phyloP scores from a whole-genome alignment of 1,140 invertebrate species.

The Ceratoteleas bidentatus region DNA sequence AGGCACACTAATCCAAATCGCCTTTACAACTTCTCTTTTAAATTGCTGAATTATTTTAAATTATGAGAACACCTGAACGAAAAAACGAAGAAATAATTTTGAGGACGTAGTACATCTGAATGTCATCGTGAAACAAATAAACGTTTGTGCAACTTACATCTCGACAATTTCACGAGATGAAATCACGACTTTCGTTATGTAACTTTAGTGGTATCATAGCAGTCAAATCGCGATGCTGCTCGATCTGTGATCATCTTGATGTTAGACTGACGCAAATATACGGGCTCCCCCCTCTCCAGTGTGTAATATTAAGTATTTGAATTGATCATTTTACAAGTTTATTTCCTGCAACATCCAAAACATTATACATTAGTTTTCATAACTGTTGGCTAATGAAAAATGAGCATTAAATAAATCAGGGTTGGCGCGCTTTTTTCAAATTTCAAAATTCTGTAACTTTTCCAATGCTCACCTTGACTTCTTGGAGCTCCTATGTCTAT shows the following conservation, averaged over 20 bases:
- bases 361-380: too few relatives aligned
- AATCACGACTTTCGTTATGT: constrained; percentile 3
- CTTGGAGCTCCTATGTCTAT: constrained; percentile 85
- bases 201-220: constrained; percentile 1
- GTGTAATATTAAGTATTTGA: too few relatives aligned
- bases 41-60: too few relatives aligned
- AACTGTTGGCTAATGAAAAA: too few relatives aligned
- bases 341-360: too few relatives aligned
- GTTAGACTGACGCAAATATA: constrained; percentile 2
- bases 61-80: too few relatives aligned
- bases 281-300: too few relatives aligned
- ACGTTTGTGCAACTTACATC: constrained; percentile 7
- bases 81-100: neutral
- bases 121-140: neutral
- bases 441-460: too few relatives aligned
- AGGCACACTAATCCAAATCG: neutral
- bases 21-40: neutral
- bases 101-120: too few relatives aligned
- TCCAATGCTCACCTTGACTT: constrained; percentile 86
- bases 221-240: constrained; percentile 12
- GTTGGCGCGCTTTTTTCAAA: too few relatives aligned
- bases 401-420: too few relatives aligned
- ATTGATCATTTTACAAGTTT: too few relatives aligned
- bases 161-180: constrained; percentile 15
- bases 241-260: constrained; percentile 1